phyloP scores from a whole-genome alignment of 2,888 invertebrate genomes.

The Junonia oenone region DNA sequence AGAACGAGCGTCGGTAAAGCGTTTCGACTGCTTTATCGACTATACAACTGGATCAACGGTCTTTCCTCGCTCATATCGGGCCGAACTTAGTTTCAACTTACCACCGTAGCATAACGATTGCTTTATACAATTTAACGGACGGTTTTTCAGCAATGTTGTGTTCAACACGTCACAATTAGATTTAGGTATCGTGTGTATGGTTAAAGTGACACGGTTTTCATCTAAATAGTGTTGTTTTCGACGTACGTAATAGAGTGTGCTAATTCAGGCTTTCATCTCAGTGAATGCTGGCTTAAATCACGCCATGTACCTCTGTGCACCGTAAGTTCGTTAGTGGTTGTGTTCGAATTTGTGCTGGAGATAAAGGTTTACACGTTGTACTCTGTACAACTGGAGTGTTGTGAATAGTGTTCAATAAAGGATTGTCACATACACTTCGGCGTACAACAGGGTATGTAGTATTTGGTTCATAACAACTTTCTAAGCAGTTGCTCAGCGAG shows the following conservation, averaged over 20 bases:
- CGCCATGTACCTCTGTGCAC: conserved; percentile 64
- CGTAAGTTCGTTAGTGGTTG: conserved; percentile 70
- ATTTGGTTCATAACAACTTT: conserved; percentile 29
- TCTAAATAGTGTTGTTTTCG: conserved; percentile 39
- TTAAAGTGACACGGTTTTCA: conserved; percentile 46
- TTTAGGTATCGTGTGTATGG: conserved; percentile 41
- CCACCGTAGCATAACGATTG: conserved; percentile 61
- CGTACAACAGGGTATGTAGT: conserved; percentile 63
- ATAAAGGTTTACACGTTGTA: conserved; percentile 51
- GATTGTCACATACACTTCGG: conserved; percentile 56
- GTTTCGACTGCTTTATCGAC: conserved; percentile 65
- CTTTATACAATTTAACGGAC: conserved; percentile 53
- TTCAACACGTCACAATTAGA: conserved; percentile 51
- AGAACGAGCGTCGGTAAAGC: conserved; percentile 58
- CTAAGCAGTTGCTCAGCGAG: conserved; percentile 29
- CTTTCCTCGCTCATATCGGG: conserved; percentile 64
- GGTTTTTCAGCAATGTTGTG: conserved; percentile 58
- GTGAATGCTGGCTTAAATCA: conserved; percentile 68
- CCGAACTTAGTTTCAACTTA: conserved; percentile 74
- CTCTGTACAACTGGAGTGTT: conserved; percentile 48
- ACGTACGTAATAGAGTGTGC: conserved; percentile 38
- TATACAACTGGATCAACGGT: conserved; percentile 76
- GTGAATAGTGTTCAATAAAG: conserved; percentile 54
- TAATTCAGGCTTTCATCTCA: conserved; percentile 56
- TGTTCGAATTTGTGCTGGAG: conserved; percentile 64